These are phyloP conservation scores for Columbina picui DNA, from an alignment of 2,113 vertebrate species.

Conservation along the genomic window DNA sequence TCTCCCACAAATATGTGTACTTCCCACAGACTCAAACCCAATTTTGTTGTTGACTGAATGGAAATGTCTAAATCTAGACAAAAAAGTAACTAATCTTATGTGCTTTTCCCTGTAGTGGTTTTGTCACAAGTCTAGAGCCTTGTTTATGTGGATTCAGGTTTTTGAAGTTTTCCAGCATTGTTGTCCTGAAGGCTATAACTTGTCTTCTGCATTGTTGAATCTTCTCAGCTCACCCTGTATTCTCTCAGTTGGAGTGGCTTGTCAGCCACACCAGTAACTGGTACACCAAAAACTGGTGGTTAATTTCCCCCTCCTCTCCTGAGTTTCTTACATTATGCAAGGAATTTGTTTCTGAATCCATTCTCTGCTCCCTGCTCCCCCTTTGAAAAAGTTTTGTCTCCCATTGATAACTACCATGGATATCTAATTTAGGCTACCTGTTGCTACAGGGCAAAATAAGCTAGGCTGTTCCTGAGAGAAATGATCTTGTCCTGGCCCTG, in stretches of 20 bases:
- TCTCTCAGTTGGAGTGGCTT: background rate
- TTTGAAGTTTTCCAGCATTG: background rate
- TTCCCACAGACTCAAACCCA: background rate
- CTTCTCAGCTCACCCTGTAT: background rate
- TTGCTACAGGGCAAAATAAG: background rate
- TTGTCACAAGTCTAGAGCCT: background rate
- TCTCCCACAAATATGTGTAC: background rate
- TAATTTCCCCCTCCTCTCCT: background rate
- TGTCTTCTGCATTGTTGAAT: background rate
- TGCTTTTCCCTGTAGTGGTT: background rate
- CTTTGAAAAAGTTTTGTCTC: background rate
- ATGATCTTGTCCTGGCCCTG: background rate
- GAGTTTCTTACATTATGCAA: background rate
- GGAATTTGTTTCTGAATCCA: background rate
- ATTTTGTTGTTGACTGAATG: background rate
- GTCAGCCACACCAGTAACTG: background rate
- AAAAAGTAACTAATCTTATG: background rate
- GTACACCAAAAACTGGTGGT: background rate
- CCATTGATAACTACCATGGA: background rate
- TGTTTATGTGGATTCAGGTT: background rate
- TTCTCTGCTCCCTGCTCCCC: background rate
- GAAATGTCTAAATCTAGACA: background rate
- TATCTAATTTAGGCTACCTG: background rate
- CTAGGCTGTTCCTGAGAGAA: background rate
- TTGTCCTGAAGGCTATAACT: background rate